Evolutionary conservation across 2,888 invertebrate species (phyloP).

Genomic region (Romanomermis culicivorax): DNA sequence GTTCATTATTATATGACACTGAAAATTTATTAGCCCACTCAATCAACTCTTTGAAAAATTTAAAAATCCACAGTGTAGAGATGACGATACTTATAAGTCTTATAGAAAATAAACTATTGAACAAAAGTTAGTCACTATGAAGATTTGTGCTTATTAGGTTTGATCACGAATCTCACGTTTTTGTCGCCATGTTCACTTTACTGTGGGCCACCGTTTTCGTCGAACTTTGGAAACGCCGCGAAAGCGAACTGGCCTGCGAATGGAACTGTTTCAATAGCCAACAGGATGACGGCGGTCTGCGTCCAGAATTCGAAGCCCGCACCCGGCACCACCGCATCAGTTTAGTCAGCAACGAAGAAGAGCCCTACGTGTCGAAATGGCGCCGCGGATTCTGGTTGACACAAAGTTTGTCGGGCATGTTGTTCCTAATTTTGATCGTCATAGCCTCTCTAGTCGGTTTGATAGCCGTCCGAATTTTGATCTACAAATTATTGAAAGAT

Average conservation of each 20-base stretch:
- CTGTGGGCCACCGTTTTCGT: constrained; percentile 78
- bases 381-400: neutral
- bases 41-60: no score
- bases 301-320: constrained; percentile 4
- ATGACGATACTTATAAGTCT: no score
- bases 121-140: no score
- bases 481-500: neutral
- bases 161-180: constrained; percentile 76
- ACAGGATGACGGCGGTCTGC: constrained; percentile 28
- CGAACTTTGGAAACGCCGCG: constrained; percentile 78
- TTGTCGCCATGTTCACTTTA: constrained; percentile 81
- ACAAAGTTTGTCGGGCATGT: constrained; percentile 1
- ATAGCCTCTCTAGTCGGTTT: constrained; percentile 6
- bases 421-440: constrained; percentile 7
- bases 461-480: constrained; percentile 7
- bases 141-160: no score
- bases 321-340: constrained; percentile 48
- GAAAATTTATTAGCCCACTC: no score
- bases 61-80: no score
- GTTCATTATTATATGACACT: no score
- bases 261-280: constrained; percentile 77
- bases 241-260: constrained; percentile 72
- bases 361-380: constrained; percentile 53
- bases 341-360: constrained; percentile 66
- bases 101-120: no score